A percentile compares a stretch with the other conserved stretches of the same genome.
Conservation (phyloP, 2,113 vertebrate species). For the Romanogobio albipinnatus region DNA sequence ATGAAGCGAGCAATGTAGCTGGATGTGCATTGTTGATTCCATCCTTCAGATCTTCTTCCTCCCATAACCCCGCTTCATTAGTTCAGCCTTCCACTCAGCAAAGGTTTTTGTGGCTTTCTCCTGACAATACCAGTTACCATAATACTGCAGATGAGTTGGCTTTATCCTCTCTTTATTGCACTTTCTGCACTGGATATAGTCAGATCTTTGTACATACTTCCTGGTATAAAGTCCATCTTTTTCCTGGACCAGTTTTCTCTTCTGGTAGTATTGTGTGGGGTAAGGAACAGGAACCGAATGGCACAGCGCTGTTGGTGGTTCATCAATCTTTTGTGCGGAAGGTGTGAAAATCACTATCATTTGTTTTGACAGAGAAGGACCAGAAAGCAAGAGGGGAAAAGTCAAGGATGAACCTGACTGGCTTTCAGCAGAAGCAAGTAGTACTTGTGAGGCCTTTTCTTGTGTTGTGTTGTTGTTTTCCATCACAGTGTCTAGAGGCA, state of each 20-base stretch:
- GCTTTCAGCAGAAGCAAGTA: not conserved
- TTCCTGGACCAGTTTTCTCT: not conserved
- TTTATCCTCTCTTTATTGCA: not conserved
- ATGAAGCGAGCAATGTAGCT: not conserved
- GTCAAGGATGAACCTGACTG: not conserved
- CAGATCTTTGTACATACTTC: not conserved
- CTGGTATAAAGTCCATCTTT: not conserved
- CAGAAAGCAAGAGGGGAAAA: not conserved
- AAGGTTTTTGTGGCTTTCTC: not conserved
- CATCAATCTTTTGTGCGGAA: not conserved
- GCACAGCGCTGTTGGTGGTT: not conserved
- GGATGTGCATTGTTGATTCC: not conserved
- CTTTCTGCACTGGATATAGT: not conserved
- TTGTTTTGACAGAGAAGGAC: not conserved
- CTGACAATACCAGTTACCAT: not conserved
- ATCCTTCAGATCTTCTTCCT: not conserved
- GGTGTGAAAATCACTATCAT: not conserved
- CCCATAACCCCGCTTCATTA: not conserved
- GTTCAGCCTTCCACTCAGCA: not conserved
- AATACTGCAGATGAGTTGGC: not conserved
- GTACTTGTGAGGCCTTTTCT: not conserved
- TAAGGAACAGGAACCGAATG: not conserved
- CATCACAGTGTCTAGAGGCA: not conserved
- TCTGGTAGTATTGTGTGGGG: not conserved
- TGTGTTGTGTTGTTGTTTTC: not conserved